Evolutionary conservation across 2,888 invertebrate species (phyloP), one percentile per base, ranked within the genome.

Genomic region (Synanthedon formicaeformis): DNA sequence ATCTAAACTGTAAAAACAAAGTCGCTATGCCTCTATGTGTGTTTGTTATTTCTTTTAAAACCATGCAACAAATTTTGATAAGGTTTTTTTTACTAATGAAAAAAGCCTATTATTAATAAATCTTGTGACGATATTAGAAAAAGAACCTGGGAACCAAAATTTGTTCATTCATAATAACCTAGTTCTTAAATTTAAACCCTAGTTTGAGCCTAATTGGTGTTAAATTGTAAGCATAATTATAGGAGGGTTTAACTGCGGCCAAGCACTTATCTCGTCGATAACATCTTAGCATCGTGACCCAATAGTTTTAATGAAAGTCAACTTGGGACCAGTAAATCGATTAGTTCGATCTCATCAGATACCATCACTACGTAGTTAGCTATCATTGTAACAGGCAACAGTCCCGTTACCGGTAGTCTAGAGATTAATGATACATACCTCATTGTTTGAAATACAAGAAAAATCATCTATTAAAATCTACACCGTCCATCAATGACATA

Each of bases 291-390:
- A 70, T 68, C 67, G 66, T 78, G 79, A 73, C 79, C 79, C 73
- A 77, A 79, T 79, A 82, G 76, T 77, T 78, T 70, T 74, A 80
- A 78, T 74, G 78, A 79, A 79, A 77, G 77, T 72, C 73, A 73
- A 65, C 64, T 65, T 62, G 66, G 59, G 61, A 67, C 73, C 65
- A 64, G 66, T 66, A 72, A 79, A 81, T 80, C 78, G 81, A 81
- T 81, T 81, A 81, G 76, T 75, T 78, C 70, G 74, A 78, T 78
- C 75, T 70, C 60, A 63, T 60, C 65, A 62, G 81, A 82, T 81
- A 78, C 58, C 71, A 81, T 82, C 81, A 59, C 65, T 71, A 66
- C 69, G 69, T 77, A 76, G 81, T 78, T 74, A 79, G 73, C 74
- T 69, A 81, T 80, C 78, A 78, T 75, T 78, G 81, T 78, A 68